phyloP scores from a whole-genome alignment of 2,888 invertebrate genomes.

The Sesia bembeciformis region DNA sequence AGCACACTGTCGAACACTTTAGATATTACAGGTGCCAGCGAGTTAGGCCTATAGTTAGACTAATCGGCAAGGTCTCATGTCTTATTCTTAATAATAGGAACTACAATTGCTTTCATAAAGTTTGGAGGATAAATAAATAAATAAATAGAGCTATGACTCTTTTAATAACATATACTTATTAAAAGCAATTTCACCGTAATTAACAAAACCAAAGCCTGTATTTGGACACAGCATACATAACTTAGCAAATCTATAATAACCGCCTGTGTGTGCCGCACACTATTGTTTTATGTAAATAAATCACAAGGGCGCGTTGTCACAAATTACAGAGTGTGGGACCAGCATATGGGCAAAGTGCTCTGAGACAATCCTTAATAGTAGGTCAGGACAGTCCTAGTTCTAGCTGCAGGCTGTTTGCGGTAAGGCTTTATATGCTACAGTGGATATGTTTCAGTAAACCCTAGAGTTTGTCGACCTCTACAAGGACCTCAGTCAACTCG shows the following conservation, averaged over 20 bases:
- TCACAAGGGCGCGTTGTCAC: constrained; percentile 45
- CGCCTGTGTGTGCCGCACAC: constrained; percentile 19
- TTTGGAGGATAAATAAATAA: too few species aligned
- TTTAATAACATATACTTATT: neutral
- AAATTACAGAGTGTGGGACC: constrained; percentile 54
- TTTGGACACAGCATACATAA: neutral
- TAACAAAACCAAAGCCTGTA: neutral
- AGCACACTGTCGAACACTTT: too few species aligned
- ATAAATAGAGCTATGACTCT: neutral
- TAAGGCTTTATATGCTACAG: constrained; percentile 4
- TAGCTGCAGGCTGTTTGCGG: constrained; percentile 33
- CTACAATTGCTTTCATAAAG: too few species aligned
- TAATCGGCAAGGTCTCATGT: too few species aligned
- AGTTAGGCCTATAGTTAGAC: too few species aligned
- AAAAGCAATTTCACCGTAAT: neutral
- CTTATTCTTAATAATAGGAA: too few species aligned
- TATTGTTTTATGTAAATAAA: constrained; percentile 65
- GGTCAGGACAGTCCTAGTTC: constrained; percentile 37
- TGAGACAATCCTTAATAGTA: constrained; percentile 61
- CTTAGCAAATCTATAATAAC: constrained; percentile 44
- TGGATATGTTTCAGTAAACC: neutral
- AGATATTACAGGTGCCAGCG: too few species aligned
- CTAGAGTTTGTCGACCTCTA: neutral
- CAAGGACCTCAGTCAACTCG: neutral
- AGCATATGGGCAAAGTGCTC: constrained; percentile 47